phyloP scores from a whole-genome alignment of 2,888 invertebrate species.

The Petrolisthes manimaculis region DNA sequence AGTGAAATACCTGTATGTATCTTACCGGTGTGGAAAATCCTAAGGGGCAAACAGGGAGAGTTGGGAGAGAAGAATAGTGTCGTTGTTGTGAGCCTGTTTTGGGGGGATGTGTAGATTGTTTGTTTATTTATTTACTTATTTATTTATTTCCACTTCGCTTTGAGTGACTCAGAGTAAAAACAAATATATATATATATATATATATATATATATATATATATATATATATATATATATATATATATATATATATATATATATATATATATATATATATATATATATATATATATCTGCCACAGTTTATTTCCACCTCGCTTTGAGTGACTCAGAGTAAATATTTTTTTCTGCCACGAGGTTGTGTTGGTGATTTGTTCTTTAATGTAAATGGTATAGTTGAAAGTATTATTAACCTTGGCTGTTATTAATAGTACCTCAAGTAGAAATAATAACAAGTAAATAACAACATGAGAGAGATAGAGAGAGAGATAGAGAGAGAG shows the following conservation, averaged over 20 bases:
- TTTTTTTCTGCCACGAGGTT: no score
- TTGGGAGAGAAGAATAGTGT: background rate
- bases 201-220: conserved; percentile 20
- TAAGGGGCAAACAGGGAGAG: background rate
- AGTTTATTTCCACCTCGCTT: no score
- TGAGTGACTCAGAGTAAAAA: background rate
- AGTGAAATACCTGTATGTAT: no score
- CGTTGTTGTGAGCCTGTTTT: background rate
- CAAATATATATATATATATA: conserved; percentile 14
- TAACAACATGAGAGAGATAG: background rate
- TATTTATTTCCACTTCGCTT: background rate
- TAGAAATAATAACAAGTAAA: background rate
- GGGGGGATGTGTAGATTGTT: background rate
- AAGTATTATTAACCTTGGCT: no score
- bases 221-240: conserved; percentile 22
- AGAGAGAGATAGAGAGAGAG: background rate
- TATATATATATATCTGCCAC: background rate
- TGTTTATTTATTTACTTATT: background rate
- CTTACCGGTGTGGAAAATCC: no score
- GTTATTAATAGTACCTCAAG: background rate
- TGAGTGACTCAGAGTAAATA: no score
- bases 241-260: conserved; percentile 22
- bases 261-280: no score
- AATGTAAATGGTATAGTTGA: background rate
- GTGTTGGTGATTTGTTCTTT: no score